Conservation (phyloP, 2,113 vertebrate species). For the Ailuropoda melanoleuca region DNA sequence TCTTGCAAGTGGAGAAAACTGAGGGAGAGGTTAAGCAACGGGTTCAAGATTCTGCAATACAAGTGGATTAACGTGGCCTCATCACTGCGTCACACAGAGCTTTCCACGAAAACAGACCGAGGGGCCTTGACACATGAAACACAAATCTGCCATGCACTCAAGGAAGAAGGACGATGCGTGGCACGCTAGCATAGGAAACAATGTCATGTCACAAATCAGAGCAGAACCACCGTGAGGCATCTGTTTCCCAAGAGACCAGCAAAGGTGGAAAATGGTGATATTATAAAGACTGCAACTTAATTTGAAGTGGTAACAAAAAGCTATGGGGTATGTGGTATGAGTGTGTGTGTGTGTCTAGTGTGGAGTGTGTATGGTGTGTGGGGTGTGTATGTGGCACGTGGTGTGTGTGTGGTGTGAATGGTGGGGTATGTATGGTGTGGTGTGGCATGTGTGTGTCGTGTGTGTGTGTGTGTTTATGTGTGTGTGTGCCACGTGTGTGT, state of each 20-base stretch:
- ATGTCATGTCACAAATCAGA: neutral
- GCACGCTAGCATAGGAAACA: neutral
- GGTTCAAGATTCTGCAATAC: neutral
- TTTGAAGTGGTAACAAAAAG: neutral
- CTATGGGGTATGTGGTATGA: neutral
- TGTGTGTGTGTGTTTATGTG: neutral
- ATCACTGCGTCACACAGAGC: neutral
- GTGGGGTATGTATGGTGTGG: no score
- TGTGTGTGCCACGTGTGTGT: neutral
- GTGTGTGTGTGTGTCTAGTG: neutral
- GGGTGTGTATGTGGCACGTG: no score
- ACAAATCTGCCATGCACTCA: neutral
- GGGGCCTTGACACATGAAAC: neutral
- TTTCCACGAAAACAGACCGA: neutral
- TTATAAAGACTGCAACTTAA: neutral
- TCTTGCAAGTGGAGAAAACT: neutral
- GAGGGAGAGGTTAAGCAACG: neutral
- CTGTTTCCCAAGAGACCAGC: neutral
- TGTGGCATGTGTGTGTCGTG: no score
- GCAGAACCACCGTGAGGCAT: neutral
- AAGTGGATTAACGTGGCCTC: neutral
- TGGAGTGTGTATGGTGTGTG: neutral
- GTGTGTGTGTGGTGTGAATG: no score
- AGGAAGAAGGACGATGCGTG: neutral
- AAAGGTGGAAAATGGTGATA: neutral